Base-by-base conservation (phyloP, 1,140 invertebrate genomes). In the Rhizoglyphus robini region DNA sequence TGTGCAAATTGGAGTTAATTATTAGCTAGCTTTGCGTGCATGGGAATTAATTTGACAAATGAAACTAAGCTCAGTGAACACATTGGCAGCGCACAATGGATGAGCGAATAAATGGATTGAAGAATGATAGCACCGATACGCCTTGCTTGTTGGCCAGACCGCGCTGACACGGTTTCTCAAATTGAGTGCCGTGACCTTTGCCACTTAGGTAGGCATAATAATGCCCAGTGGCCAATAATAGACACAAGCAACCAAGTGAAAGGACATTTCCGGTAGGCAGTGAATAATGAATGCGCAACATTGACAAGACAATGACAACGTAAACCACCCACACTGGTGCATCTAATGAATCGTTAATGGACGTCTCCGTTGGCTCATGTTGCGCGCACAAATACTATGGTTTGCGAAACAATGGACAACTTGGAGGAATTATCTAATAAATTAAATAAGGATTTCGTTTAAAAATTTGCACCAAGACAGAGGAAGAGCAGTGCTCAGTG, bases 1-100 rank as follows among this genome's bases (percentile, higher is more conserved):
- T 41, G 36, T 54, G 51, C 51, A 54, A 54, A 54, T 54, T 54
- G 51, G 20, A 54, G 51, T 54, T 54, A 54, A 54, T 54, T 54
- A 54, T 54, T 54, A 54, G 51, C 51, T 32, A 54, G 51, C 51
- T 54, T 54, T 54, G 51, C 51, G 20, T 54, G 51, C 8, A 54
- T 20, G 20, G 51, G 51, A 54, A 54, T 54, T 54, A 54, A 54
- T 54, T 5, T 54, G 51, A 54, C 51, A 54, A 54, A 54, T 54
- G 51, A 54, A 54, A 54, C 36, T 18, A 41, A 41, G 36, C 18
- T n/a, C n/a, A n/a, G n/a, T 15, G 41, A 46, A 46, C 41, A 23
- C 15, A 46, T 23, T 46, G 41, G 23, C 41, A 46, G 41, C 15
- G 41, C 51, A 15, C 15, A 11, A 15, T 15, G 51, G 23, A 54